Conservation (phyloP, 2,113 vertebrate species). For the Cathartes aura region DNA sequence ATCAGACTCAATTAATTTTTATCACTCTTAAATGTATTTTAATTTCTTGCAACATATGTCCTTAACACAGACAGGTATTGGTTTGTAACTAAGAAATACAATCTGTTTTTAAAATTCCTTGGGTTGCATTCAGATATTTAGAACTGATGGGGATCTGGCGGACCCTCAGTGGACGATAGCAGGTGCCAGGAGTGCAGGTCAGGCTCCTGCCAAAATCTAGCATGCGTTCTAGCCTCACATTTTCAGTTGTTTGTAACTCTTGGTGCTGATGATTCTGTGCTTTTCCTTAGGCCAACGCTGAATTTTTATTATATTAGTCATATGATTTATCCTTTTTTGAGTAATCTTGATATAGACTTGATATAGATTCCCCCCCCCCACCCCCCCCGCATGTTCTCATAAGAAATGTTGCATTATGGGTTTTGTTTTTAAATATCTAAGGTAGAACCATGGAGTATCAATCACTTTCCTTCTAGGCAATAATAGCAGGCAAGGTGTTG, state of each 20-base stretch:
- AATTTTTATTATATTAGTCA: neutral
- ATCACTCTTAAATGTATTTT: slow-evolving; percentile 27
- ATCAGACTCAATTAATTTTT: slow-evolving; percentile 11
- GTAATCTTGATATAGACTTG: neutral
- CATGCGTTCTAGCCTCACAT: neutral
- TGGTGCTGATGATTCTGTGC: neutral
- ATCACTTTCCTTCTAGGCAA: neutral
- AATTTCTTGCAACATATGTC: slow-evolving; percentile 25
- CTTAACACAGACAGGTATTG: neutral
- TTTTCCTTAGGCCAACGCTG: neutral
- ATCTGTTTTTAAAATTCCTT: slow-evolving; percentile 32
- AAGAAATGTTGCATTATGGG: neutral
- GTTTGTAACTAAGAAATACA: slow-evolving; percentile 10
- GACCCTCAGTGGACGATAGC: neutral
- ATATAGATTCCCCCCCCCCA: neutral
- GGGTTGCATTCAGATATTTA: neutral
- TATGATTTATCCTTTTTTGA: neutral
- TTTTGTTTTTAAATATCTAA: neutral
- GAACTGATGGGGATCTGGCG: neutral
- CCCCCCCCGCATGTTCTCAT: neutral
- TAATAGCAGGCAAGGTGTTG: neutral
- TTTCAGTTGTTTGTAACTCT: neutral
- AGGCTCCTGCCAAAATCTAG: slow-evolving; percentile 11
- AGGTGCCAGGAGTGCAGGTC: neutral
- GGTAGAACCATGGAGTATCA: neutral